Conservation (phyloP, 2,797 vertebrate genomes). For the Gallinago stenura region DNA sequence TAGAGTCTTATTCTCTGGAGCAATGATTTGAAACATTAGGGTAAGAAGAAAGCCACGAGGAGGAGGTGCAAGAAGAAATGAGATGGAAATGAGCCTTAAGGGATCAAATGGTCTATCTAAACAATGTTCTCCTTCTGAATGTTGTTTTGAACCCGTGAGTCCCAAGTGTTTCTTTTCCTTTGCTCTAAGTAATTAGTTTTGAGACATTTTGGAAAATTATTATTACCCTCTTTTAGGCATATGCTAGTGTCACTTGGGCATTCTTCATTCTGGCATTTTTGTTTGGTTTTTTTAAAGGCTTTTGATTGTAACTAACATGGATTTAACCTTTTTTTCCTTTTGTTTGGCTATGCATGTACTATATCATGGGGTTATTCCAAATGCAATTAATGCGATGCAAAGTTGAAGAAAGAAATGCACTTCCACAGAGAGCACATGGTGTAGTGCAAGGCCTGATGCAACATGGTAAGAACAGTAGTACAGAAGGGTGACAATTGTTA, state of each 20-base stretch:
- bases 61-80: slow-evolving; percentile 19
- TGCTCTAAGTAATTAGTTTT: neutral
- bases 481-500: neutral
- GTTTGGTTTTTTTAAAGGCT: neutral
- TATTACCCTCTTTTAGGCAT: neutral
- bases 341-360: neutral
- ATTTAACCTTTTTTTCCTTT: neutral
- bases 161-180: neutral
- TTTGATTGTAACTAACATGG: neutral
- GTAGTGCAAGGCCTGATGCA: neutral
- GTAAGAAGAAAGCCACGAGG: slow-evolving; percentile 1
- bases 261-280: neutral
- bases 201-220: neutral
- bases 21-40: slow-evolving; percentile 18
- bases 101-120: neutral
- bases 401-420: neutral
- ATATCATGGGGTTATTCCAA: neutral
- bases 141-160: neutral
- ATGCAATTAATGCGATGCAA: neutral
- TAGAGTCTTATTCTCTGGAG: slow-evolving; percentile 35
- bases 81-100: slow-evolving; percentile 39
- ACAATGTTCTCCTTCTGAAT: neutral
- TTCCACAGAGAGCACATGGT: neutral
- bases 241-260: neutral
- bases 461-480: neutral